Conservation (phyloP, 2,888 invertebrate species). For the Tethea ocularis region DNA sequence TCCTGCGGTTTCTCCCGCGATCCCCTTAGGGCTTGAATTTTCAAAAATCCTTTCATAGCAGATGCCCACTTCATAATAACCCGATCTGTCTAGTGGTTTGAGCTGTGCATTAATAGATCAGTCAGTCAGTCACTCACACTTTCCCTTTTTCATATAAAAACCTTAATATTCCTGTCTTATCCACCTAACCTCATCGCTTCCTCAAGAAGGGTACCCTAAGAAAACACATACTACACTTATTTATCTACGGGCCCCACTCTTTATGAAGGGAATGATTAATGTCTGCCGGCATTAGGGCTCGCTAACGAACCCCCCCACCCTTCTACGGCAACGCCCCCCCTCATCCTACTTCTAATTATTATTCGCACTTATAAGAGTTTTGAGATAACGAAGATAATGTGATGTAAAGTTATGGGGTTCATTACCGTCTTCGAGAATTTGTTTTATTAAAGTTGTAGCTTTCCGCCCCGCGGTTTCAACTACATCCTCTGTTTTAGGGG, state of each 20-base stretch:
- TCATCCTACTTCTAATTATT: slow-evolving; percentile 69
- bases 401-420: slow-evolving; percentile 1
- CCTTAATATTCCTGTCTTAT: slow-evolving; percentile 38
- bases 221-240: slow-evolving; percentile 84
- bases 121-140: too few relatives aligned
- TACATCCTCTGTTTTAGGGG: too few relatives aligned
- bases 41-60: too few relatives aligned
- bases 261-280: slow-evolving; percentile 85
- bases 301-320: slow-evolving; percentile 67
- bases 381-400: slow-evolving; percentile 50
- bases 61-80: too few relatives aligned
- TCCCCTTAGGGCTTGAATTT: too few relatives aligned
- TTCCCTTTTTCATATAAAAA: too few relatives aligned
- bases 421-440: background rate
- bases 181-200: slow-evolving; percentile 46
- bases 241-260: slow-evolving; percentile 82
- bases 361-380: slow-evolving; percentile 82
- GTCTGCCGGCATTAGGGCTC: slow-evolving; percentile 80
- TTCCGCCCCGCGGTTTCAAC: too few relatives aligned
- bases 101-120: too few relatives aligned
- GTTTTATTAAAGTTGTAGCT: background rate
- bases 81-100: too few relatives aligned
- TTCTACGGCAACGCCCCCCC: slow-evolving; percentile 19
- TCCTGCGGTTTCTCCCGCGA: too few relatives aligned
- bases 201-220: slow-evolving; percentile 82